Evolutionary conservation across 2,888 invertebrate genomes (phyloP).

Genomic region (Acronicta alni): DNA sequence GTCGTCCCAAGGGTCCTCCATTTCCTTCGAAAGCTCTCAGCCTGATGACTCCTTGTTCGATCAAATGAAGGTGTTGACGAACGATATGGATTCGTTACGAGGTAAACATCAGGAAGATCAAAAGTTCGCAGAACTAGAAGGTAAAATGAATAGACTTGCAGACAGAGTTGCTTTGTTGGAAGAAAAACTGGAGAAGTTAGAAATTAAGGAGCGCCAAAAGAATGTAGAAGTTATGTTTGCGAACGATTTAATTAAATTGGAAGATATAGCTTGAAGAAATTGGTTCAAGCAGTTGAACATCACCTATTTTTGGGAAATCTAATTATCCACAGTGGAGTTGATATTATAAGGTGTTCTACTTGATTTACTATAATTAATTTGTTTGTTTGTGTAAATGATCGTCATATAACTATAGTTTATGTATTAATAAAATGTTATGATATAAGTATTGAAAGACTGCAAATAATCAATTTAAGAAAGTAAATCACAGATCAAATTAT

Average conservation of each 20-base stretch:
- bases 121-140: slow-evolving; percentile 45
- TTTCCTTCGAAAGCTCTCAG: slow-evolving; percentile 17
- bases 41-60: slow-evolving; percentile 32
- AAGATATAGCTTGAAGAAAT: slow-evolving; percentile 4
- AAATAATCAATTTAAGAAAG: not conserved
- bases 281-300: not conserved
- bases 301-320: not conserved
- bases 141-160: slow-evolving; percentile 55
- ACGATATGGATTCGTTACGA: slow-evolving; percentile 58
- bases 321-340: not conserved
- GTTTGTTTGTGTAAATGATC: no score
- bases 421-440: not conserved
- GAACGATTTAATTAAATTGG: slow-evolving; percentile 13
- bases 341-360: not conserved
- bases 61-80: slow-evolving; percentile 57
- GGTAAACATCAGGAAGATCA: slow-evolving; percentile 43
- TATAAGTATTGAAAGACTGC: not conserved
- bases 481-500: no score
- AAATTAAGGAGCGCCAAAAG: slow-evolving; percentile 31
- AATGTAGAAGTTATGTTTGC: slow-evolving; percentile 16
- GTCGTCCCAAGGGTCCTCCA: slow-evolving; percentile 13
- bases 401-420: not conserved
- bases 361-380: no score
- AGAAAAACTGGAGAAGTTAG: slow-evolving; percentile 59
- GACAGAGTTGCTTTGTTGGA: slow-evolving; percentile 60